Evolutionary conservation across 2,113 vertebrate species (phyloP), one percentile per base, ranked within the genome.

Genomic region (Paradisaea rubra): DNA sequence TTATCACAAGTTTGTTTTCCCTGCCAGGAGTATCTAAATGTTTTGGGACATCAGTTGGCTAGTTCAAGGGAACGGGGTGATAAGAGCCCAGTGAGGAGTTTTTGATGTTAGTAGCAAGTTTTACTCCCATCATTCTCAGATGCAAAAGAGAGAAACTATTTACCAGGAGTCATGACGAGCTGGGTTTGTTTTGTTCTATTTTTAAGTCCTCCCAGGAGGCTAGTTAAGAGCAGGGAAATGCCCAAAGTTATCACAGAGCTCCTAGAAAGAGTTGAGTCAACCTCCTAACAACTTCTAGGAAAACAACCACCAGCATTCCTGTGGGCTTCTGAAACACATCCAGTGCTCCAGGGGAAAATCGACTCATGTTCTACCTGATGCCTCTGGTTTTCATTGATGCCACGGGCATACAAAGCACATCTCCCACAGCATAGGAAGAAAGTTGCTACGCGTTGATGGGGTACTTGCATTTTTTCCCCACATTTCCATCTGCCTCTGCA

Each of bases 261-360:
- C 88, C 88, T 93, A 42, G 82, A 95, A 96, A 91, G 94, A 85
- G 31, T 4, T 65, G 61, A 90, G 50, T 80, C 81, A 80, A 71
- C 9, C 45, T 80, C 28, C 2, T 23, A 92, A 60, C 7, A 60
- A 56, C 56, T 90, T 95, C 88, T 44, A 90, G 64, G 92, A 95
- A 93, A 96, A 95, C 80, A 96, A 86, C 21, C 9, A 22, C 27
- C 33, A 31, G 76, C 86, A 88, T 81, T 93, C 79, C 85, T 88
- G 70, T 20, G 68, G 93, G 90, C 71, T 88, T 95, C 95, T 42
- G 23, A 86, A 88, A n/a, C 10, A 35, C 1, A 37, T 4, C 13
- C 35, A 41, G 14, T 2, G 31, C 45, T 53, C 57, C 81, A 19
- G 44, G 12, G 35, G 23, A 81, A 86, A 86, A 66, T 15, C 37